A percentile compares a stretch with the other conserved stretches of the same genome.
Evolutionary conservation across 2,888 invertebrate species (phyloP).

Genomic region (Cremastinae sp.): DNA sequence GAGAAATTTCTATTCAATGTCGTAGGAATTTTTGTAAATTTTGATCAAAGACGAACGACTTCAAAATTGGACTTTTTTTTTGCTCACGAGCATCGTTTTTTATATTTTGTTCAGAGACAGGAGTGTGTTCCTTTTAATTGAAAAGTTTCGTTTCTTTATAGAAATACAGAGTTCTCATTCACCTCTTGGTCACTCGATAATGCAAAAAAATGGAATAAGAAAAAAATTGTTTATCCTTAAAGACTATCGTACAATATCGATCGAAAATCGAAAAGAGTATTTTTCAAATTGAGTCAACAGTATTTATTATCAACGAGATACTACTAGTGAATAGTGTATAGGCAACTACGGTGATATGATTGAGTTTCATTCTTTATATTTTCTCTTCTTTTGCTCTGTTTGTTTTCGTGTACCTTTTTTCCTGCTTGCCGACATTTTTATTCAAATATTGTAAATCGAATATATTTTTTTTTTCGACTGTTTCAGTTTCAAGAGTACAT

Average conservation of each 20-base stretch:
- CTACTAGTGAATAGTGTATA: constrained; percentile 69
- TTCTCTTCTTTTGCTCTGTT: constrained; percentile 35
- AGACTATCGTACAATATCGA: constrained; percentile 46
- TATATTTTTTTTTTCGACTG: constrained; percentile 51
- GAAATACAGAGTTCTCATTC: constrained; percentile 48
- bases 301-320: constrained; percentile 67
- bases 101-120: too few species aligned
- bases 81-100: background rate
- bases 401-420: constrained; percentile 24
- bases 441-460: constrained; percentile 38
- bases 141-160: background rate
- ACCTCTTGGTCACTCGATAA: constrained; percentile 38
- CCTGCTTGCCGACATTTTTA: constrained; percentile 45
- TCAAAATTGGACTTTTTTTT: background rate
- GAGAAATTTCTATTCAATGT: constrained; percentile 4
- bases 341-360: constrained; percentile 77
- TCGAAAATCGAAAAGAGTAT: constrained; percentile 47
- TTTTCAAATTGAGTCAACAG: constrained; percentile 61
- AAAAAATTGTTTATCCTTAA: constrained; percentile 29
- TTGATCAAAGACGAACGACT: background rate
- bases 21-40: background rate
- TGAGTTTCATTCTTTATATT: constrained; percentile 66
- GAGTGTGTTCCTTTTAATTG: too few species aligned
- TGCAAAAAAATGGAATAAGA: constrained; percentile 16
- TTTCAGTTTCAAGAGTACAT: constrained; percentile 61